These are phyloP conservation scores for Adrianichthys oophorus DNA, from an alignment of 2,797 vertebrate species.

Conservation along the genomic window DNA sequence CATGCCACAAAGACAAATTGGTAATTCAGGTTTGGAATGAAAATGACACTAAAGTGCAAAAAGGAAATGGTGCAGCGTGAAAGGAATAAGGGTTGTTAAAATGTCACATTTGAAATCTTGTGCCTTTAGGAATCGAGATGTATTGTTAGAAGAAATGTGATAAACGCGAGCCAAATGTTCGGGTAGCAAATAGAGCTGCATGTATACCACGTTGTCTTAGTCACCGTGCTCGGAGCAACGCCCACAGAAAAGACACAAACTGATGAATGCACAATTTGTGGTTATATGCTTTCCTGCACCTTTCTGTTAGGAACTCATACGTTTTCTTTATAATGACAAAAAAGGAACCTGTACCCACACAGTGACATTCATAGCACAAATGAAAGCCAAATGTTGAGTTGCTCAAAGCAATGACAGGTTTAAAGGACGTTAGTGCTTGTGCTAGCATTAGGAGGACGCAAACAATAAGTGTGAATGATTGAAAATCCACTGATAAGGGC, in stretches of 20 bases:
- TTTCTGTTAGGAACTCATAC: conserved; percentile 55
- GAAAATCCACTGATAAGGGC: conserved; percentile 13
- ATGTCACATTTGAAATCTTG: conserved; percentile 80
- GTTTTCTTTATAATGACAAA: conserved; percentile 52
- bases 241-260: conserved; percentile 65
- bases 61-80: conserved; percentile 79
- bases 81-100: conserved; percentile 84
- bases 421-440: conserved; percentile 34
- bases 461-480: conserved; percentile 9
- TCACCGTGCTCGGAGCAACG: conserved; percentile 55
- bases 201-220: conserved; percentile 65
- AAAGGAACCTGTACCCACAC: conserved; percentile 58
- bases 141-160: conserved; percentile 78
- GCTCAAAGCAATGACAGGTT: conserved; percentile 52
- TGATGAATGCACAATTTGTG: conserved; percentile 67
- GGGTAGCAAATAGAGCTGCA: conserved; percentile 62
- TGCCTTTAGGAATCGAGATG: conserved; percentile 79
- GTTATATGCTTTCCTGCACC: conserved; percentile 59
- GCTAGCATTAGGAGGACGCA: conserved; percentile 11
- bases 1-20: conserved; percentile 98
- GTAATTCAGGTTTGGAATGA: conserved; percentile 86
- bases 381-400: conserved; percentile 63
- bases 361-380: conserved; percentile 65
- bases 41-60: conserved; percentile 83
- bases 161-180: conserved; percentile 72